phyloP scores from a whole-genome alignment of 2,113 vertebrate genomes.

The Podilymbus podiceps region DNA sequence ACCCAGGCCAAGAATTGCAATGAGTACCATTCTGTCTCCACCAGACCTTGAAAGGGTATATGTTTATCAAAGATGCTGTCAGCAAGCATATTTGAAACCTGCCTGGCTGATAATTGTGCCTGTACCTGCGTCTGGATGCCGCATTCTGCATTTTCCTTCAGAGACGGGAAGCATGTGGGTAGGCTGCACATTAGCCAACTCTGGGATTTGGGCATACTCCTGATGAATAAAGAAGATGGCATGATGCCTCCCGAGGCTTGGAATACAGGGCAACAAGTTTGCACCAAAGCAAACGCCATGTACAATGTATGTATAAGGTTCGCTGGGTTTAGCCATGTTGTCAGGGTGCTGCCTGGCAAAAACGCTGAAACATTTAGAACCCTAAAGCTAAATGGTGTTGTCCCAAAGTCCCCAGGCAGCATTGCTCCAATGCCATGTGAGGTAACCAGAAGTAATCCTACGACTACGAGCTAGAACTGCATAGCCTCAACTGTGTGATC shows the following conservation, averaged over 20 bases:
- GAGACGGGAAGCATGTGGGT: neutral
- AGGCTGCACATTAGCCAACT: neutral
- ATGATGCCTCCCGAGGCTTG: constrained; percentile 5
- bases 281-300: constrained; percentile 61
- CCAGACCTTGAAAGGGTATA: neutral
- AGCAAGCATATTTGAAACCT: neutral
- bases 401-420: neutral
- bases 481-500: neutral
- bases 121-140: neutral
- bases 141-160: constrained; percentile 16
- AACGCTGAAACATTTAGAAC: constrained; percentile 48
- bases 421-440: neutral
- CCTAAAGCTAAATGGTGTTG: constrained; percentile 28
- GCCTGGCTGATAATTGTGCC: neutral
- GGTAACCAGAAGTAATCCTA: neutral
- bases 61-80: neutral
- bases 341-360: constrained; percentile 53
- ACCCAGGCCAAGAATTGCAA: neutral
- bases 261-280: constrained; percentile 58
- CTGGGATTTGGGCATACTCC: constrained; percentile 49
- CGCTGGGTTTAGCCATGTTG: constrained; percentile 16
- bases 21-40: neutral
- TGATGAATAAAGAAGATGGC: constrained; percentile 61
- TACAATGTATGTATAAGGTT: constrained; percentile 42
- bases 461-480: neutral